These are phyloP conservation scores for Sesamia inferens DNA, from an alignment of 2,888 invertebrate species.

Conservation along the genomic window DNA sequence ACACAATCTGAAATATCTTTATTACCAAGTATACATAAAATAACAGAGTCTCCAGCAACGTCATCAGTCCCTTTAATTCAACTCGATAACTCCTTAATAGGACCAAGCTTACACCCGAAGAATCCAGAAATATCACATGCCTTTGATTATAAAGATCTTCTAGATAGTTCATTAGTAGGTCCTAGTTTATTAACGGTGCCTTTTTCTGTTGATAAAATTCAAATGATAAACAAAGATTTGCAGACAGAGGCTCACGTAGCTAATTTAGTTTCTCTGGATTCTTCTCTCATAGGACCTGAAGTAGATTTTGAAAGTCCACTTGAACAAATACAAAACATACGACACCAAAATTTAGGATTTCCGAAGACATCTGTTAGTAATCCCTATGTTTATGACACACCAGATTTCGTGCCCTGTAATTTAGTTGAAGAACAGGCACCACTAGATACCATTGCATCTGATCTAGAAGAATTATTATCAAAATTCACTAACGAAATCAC, in stretches of 20 bases:
- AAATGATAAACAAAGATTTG: conserved; percentile 2
- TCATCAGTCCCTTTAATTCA: neutral
- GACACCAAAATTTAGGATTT: conserved; percentile 8
- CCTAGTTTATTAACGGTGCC: neutral
- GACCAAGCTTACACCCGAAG: neutral
- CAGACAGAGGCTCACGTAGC: neutral
- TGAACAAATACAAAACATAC: neutral
- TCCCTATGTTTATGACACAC: neutral
- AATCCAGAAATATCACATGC: neutral
- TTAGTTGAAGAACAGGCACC: neutral
- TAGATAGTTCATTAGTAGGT: conserved; percentile 15
- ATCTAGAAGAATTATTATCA: conserved; percentile 10
- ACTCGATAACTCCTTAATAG: neutral
- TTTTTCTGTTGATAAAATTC: conserved; percentile 1
- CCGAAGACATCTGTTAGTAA: neutral
- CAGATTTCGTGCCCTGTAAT: neutral
- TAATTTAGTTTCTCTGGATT: conserved; percentile 1
- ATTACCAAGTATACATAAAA: neutral
- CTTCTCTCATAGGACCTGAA: neutral
- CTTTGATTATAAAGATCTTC: neutral
- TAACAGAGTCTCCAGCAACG: neutral
- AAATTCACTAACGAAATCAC: conserved; percentile 14
- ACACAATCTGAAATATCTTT: neutral
- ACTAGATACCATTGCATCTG: neutral
- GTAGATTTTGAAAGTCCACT: neutral